phyloP scores from a whole-genome alignment of 1,140 invertebrate species.

The Cepaea nemoralis region DNA sequence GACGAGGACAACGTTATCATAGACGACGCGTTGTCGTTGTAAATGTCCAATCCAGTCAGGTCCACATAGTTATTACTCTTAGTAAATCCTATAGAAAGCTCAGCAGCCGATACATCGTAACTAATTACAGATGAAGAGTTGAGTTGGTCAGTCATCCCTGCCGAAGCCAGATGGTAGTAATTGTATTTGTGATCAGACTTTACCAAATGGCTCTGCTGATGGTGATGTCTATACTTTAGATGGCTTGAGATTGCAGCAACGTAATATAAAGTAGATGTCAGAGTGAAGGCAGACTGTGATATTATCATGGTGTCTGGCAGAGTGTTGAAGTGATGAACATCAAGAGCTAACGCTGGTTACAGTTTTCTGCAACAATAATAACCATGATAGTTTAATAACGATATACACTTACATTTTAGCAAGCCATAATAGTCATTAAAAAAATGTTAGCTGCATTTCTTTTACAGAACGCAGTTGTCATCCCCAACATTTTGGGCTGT shows the following conservation, averaged over 20 bases:
- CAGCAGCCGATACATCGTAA: slow-evolving; percentile 1
- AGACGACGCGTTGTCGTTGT: not conserved
- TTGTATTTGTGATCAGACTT: not conserved
- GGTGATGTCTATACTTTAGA: not conserved
- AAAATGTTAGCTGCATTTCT: no score
- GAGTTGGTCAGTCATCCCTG: not conserved
- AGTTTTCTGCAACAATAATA: no score
- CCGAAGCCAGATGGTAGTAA: not conserved
- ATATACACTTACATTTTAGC: no score
- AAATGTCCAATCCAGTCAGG: not conserved
- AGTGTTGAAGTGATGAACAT: no score
- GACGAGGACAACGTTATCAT: slow-evolving; percentile 7
- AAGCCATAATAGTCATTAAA: no score
- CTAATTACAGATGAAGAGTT: not conserved
- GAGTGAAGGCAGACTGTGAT: not conserved
- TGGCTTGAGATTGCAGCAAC: not conserved
- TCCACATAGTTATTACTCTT: not conserved
- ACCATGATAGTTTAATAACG: no score
- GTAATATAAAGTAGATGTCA: not conserved
- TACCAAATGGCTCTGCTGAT: not conserved
- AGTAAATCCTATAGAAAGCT: not conserved
- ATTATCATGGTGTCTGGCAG: not conserved
- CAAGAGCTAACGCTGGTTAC: no score
- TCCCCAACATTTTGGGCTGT: no score
- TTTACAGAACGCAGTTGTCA: no score